Base-by-base conservation (phyloP, 2,797 vertebrate genomes). In the Brachymystax lenok region DNA sequence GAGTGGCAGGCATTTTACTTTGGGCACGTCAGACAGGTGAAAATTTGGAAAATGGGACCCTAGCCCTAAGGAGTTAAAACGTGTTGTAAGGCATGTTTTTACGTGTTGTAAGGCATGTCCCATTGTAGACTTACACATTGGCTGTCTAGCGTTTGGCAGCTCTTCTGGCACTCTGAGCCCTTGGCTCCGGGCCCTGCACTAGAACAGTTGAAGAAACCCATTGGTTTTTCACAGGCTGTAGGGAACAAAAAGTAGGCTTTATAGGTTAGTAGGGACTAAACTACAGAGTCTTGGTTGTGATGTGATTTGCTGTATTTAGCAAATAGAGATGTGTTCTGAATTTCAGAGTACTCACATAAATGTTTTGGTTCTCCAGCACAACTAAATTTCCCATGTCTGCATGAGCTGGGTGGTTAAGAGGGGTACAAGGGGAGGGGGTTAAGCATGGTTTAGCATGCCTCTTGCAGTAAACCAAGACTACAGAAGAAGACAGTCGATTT, bases 191-290 rank as follows among this genome's bases (percentile, higher is more conserved):
- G 77, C 0, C 87, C 82, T 85, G 69, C 66, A 0, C 85, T 91
- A 30, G 79, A 89, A 79, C 98, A 99, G 89, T 97, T 88, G 51
- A 98, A 92, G 87, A 93, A 96, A 78, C 94, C 80, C 97, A 96
- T 96, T 35, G 96, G 96, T 74, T 75, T 4, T 5, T 0, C 1
- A 73, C 98, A 99, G 3, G 69, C 98, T 98, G 84, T 56, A 83
- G 83, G 2, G 35, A 84, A 73, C n/a, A 30, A 80, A 80, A 0
- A 71, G 13, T 13, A 33, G 76, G 74, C 6, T 35, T 35, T 7
- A 35, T 35, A 7, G 33, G 6, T 35, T 35, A 7, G 33, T 7
- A 35, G 33, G 33, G 6, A 7, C 1, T 35, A 7, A 35, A 35
- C 1, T 35, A 35, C 6, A 35, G 33, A 35, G 33, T 35, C 33